Evolutionary conservation across 2,797 vertebrate species (phyloP).

Genomic region (Choloepus didactylus): DNA sequence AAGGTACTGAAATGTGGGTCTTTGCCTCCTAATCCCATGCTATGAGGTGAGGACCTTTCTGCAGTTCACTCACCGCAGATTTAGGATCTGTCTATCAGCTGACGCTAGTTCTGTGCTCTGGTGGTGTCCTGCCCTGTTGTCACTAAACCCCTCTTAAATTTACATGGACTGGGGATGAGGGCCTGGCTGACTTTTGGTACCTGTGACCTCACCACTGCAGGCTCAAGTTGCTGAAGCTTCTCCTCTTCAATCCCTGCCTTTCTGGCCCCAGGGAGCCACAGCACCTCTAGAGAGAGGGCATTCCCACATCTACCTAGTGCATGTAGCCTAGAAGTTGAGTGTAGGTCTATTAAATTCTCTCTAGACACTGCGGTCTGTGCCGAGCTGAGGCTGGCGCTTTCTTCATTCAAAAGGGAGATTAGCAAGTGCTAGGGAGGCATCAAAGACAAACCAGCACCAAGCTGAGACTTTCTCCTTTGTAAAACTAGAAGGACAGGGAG

Average conservation of each 20-base stretch:
- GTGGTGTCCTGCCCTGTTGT: neutral
- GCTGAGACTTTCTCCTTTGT: slow-evolving; percentile 13
- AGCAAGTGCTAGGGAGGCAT: slow-evolving; percentile 5
- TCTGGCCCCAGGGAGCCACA: neutral
- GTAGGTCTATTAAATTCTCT: neutral
- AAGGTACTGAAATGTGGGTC: fast-evolving
- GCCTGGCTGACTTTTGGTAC: neutral
- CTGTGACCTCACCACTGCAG: neutral
- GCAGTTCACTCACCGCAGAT: fast-evolving
- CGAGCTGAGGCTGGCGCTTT: slow-evolving; percentile 4
- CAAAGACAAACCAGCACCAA: neutral
- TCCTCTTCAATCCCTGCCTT: neutral
- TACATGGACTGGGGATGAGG: neutral
- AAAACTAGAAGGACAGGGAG: slow-evolving; percentile 51
- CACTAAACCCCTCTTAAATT: neutral
- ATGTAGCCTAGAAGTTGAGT: neutral
- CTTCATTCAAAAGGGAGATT: slow-evolving; percentile 50
- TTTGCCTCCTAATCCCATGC: neutral
- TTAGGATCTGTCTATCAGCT: neutral
- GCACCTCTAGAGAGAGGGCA: neutral
- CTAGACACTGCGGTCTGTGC: neutral
- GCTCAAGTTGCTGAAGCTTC: neutral
- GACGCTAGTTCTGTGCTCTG: neutral
- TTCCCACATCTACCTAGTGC: neutral
- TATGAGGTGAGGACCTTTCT: neutral